A percentile compares a stretch with the other conserved stretches of the same genome.
phyloP scores from a whole-genome alignment of 30 jellyfish, hydroid and myxozoan genomes.

The Nemopilema nomurai region DNA sequence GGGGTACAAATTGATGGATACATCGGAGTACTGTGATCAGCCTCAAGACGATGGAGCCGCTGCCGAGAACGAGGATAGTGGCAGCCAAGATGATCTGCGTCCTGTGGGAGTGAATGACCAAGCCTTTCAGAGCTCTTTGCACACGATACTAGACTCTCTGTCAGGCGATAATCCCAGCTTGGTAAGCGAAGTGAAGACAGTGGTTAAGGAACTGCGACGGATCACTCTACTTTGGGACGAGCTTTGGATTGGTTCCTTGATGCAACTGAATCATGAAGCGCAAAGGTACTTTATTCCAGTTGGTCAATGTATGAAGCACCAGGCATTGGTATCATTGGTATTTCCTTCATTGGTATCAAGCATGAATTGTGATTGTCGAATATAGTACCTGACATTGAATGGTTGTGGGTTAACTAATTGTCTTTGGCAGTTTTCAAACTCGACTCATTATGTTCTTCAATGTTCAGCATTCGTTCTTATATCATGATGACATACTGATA shows the following conservation, averaged over 20 bases:
- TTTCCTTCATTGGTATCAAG: no score
- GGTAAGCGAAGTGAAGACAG: slow-evolving; percentile 89
- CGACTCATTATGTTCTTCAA: no score
- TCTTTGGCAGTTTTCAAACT: no score
- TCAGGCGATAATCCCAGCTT: slow-evolving; percentile 64
- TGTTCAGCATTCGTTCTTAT: no score
- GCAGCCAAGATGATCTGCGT: slow-evolving; percentile 76
- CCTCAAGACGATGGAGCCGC: slow-evolving; percentile 56
- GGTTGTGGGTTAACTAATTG: no score
- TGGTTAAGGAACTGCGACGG: slow-evolving; percentile 91
- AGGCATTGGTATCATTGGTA: no score
- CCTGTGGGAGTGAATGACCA: slow-evolving; percentile 74
- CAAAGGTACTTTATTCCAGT: slow-evolving; percentile 88
- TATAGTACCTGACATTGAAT: no score
- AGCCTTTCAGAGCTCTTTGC: slow-evolving; percentile 89
- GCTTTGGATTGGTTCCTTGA: slow-evolving; percentile 95
- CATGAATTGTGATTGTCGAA: no score
- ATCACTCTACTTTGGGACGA: slow-evolving; percentile 98
- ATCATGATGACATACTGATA: no score
- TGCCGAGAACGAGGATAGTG: slow-evolving; percentile 60
- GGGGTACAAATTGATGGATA: slow-evolving; percentile 79
- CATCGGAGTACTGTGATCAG: slow-evolving; percentile 82
- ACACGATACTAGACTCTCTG: slow-evolving; percentile 86
- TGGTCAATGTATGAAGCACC: no score
- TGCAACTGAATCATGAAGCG: slow-evolving; percentile 97